phyloP scores from a whole-genome alignment of 2,113 vertebrate genomes.

The Nematolebias whitei region DNA sequence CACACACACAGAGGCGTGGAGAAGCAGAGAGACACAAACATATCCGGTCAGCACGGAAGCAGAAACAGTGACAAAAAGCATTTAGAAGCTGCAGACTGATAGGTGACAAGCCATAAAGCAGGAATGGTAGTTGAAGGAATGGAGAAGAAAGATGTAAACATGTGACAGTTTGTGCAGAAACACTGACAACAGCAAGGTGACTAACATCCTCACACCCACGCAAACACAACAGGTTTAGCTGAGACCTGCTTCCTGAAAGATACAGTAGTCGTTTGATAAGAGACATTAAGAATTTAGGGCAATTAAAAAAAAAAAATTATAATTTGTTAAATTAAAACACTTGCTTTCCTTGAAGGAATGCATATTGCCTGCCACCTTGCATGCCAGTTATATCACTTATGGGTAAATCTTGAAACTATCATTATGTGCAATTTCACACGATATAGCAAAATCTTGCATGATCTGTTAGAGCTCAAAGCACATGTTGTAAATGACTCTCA shows the following conservation, averaged over 20 bases:
- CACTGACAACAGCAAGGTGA: slow-evolving; percentile 15
- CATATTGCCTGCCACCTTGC: too few species aligned
- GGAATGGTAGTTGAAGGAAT: slow-evolving; percentile 38
- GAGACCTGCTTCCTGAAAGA: neutral
- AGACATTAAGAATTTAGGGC: neutral
- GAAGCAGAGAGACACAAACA: slow-evolving; percentile 64
- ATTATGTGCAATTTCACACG: too few species aligned
- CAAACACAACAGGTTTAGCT: slow-evolving; percentile 8
- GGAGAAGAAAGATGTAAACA: slow-evolving; percentile 14
- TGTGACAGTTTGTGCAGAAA: slow-evolving; percentile 19
- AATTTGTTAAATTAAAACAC: neutral
- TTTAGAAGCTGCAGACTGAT: slow-evolving; percentile 45
- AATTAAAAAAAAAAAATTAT: neutral
- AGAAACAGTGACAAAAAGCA: slow-evolving; percentile 30
- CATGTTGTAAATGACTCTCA: too few species aligned
- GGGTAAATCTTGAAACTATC: too few species aligned
- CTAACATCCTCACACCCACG: neutral
- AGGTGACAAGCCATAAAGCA: slow-evolving; percentile 38
- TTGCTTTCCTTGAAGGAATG: too few species aligned
- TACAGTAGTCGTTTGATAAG: neutral
- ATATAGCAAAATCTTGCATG: too few species aligned
- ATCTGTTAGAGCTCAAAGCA: too few species aligned
- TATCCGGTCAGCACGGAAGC: slow-evolving; percentile 50
- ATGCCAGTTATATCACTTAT: too few species aligned
- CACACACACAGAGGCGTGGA: slow-evolving; percentile 31